Evolutionary conservation across 1,140 invertebrate species (phyloP).

Genomic region (Atta texana): DNA sequence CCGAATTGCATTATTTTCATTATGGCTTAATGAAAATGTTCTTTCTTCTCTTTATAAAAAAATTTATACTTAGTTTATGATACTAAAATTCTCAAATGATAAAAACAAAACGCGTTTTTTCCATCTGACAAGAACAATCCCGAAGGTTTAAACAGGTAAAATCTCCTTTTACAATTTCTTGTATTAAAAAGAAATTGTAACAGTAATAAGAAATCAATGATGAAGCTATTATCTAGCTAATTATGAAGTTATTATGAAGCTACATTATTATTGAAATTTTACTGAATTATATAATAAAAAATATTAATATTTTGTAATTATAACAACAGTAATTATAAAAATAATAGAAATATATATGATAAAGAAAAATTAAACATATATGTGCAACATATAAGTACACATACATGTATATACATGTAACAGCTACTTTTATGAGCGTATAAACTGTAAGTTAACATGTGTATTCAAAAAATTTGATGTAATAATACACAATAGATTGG

Average conservation of each 20-base stretch:
- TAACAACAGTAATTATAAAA: not conserved
- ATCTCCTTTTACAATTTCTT: not conserved
- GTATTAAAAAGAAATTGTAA: not conserved
- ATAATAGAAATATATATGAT: not conserved
- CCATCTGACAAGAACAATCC: not conserved
- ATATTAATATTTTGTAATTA: not conserved
- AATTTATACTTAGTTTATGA: not conserved
- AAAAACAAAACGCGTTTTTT: constrained; percentile 21
- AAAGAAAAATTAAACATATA: not conserved
- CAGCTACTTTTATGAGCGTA: not conserved
- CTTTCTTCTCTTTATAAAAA: not conserved
- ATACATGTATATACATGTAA: not conserved
- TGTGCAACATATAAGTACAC: too few species aligned
- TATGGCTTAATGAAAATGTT: constrained; percentile 27
- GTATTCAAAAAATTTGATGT: not conserved
- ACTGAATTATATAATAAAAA: not conserved
- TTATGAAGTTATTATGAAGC: not conserved
- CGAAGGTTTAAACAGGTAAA: constrained; percentile 13
- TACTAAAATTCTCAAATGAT: constrained; percentile 1
- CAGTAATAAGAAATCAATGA: not conserved
- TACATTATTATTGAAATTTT: not conserved
- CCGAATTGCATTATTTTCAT: constrained; percentile 6
- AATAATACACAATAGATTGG: not conserved
- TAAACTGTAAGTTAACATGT: not conserved
- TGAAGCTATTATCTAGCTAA: not conserved